These are phyloP conservation scores for Scaptomyza hsui DNA, from an alignment of 1,140 invertebrate genomes.

Conservation along the genomic window DNA sequence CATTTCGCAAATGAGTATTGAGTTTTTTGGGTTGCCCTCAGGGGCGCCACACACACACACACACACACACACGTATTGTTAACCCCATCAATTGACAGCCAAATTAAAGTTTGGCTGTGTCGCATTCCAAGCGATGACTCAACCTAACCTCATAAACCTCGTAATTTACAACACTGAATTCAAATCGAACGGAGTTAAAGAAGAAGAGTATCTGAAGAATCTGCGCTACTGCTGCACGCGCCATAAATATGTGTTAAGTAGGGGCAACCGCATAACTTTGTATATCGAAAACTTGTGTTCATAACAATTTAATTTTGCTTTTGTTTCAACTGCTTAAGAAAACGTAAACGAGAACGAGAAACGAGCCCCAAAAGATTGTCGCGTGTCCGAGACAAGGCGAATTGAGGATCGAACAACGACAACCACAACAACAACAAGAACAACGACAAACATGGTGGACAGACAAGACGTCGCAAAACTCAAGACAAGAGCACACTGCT, in stretches of 20 bases:
- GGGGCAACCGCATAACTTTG: constrained; percentile 56
- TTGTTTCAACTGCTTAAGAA: constrained; percentile 57
- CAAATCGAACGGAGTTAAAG: not conserved
- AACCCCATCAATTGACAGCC: constrained; percentile 23
- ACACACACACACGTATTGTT: not conserved
- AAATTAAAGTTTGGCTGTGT: constrained; percentile 11
- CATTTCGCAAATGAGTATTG: constrained; percentile 12
- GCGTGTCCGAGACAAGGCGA: constrained; percentile 75
- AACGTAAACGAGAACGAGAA: constrained; percentile 43
- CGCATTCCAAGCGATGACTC: constrained; percentile 37
- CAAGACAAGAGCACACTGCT: constrained; percentile 77
- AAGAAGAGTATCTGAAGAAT: constrained; percentile 71
- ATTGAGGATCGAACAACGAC: constrained; percentile 46
- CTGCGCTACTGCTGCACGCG: constrained; percentile 78
- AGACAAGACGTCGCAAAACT: constrained; percentile 40
- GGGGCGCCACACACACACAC: constrained; percentile 29
- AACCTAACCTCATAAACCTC: constrained; percentile 46
- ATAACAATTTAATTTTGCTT: constrained; percentile 83
- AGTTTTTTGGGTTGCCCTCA: constrained; percentile 8
- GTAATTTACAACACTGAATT: constrained; percentile 61
- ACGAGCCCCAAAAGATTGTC: constrained; percentile 61
- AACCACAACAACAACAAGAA: constrained; percentile 30
- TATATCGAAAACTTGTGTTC: constrained; percentile 80
- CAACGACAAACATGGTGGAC: constrained; percentile 43
- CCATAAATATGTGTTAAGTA: constrained; percentile 82